Base-by-base conservation (phyloP, 2,888 invertebrate genomes). In the Romanomermis culicivorax region DNA sequence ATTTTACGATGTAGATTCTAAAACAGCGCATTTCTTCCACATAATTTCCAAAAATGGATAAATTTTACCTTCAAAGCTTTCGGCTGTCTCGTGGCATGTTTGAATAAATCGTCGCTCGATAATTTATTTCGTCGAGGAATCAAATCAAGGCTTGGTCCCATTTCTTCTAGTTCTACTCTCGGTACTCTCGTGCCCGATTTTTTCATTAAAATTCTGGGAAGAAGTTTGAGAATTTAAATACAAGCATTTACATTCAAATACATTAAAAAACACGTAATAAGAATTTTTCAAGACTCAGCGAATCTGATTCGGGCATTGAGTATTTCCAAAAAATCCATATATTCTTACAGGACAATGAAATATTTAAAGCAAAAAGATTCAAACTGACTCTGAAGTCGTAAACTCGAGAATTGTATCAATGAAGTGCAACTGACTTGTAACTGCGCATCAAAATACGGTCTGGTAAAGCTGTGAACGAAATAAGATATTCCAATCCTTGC, bases 71-170 rank as follows among this genome's bases (percentile, higher is more conserved):
- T 70, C 7, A 68, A 64, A 51, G 62, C 64, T 54, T 64, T 67
- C 1, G 72, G 71, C 53, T 63, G 59, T 59, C 63, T 67, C 17
- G 63, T 56, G 2, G 71, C 64, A 55, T 62, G 57, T 57, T 70
- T 73, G 63, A 67, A 73, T 49, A 93, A 74, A 70, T 88, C 86
- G 60, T 84, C 83, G 0, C 87, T 83, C 0, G 89, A 89, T 54
- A 95, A 74, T 71, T 83, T 85, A 1, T 80, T 82, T 61, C 97
- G 78, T 60, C 91, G 77, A 17, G 93, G 70, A 56, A 78, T 77
- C 61, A 97, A 81, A 70, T 93, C 86, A 60, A 87, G 77, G 25
- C 83, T 80, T 24, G 97, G 97, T 25, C 97, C 91, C 65, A 89
- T 87, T 75, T 88, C 87, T 69, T 81, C 80, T 52, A 97, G 73